Percentiles rank a stretch among this genome's conserved stretches.
Conservation (phyloP, 2,888 invertebrate species). For the Aethes cnicana region DNA sequence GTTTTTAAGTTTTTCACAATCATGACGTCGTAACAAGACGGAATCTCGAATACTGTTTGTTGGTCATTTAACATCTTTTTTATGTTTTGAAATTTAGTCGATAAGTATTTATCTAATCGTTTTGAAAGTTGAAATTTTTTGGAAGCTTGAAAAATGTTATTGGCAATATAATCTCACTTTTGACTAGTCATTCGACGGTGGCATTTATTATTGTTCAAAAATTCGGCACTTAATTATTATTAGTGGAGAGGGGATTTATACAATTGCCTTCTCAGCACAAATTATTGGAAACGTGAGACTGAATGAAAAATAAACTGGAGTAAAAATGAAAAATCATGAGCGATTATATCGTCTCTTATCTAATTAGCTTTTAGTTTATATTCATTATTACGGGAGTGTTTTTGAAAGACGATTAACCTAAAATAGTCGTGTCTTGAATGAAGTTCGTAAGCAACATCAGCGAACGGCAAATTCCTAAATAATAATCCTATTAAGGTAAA, state of each 20-base stretch:
- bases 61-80: constrained; percentile 9
- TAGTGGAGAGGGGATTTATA: neutral
- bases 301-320: constrained; percentile 7
- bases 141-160: constrained; percentile 37
- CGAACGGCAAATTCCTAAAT: too few relatives aligned
- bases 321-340: neutral
- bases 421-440: too few relatives aligned
- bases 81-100: constrained; percentile 14
- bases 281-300: constrained; percentile 27
- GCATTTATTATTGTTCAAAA: constrained; percentile 52
- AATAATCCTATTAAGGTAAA: too few relatives aligned
- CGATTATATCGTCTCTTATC: too few relatives aligned
- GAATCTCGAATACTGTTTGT: constrained; percentile 34
- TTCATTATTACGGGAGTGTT: too few relatives aligned
- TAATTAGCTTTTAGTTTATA: too few relatives aligned
- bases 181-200: constrained; percentile 56
- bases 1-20: constrained; percentile 54
- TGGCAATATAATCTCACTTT: constrained; percentile 45
- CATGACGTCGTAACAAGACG: constrained; percentile 34
- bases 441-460: too few relatives aligned
- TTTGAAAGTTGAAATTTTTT: constrained; percentile 27
- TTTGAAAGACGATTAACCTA: too few relatives aligned
- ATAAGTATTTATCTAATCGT: constrained; percentile 32
- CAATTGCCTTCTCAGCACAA: constrained; percentile 22
- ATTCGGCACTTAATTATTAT: constrained; percentile 17